Base-by-base conservation (phyloP, 2,113 vertebrate genomes). In the Meriones unguiculatus region DNA sequence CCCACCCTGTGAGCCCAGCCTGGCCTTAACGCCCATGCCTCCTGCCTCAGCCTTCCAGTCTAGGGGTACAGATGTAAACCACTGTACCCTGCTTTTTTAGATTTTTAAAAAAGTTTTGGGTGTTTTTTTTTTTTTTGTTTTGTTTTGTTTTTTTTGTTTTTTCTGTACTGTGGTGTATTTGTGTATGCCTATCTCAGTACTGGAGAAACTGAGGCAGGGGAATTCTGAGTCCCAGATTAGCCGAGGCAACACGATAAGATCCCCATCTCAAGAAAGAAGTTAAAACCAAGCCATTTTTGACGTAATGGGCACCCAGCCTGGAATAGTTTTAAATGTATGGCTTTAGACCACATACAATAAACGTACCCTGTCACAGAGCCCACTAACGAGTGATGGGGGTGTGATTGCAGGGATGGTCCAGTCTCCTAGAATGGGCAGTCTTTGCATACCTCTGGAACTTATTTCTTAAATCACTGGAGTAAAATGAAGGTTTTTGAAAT, bases 241-340 rank as follows among this genome's bases (percentile, higher is more conserved):
- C 86, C 13, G 8, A 50, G 22, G 12, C 50, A 87, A n/a, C 32
- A 54, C 32, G 22, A 20, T 72, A 6, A 72, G 86, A 54, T 46
- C 30, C 28, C 64, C 1, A 12, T 52, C 84, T 52, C 41, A 57
- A 72, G 52, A 69, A 22, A 69, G 14, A 69, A 52, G 41, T 69
- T 73, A 8, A 59, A 89, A 64, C 67, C 73, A 38, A 80, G 41
- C 77, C 50, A 78, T 97, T 70, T 96, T 94, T 80, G 65, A 87
- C 89, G 57, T 90, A 87, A 87, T 0, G 10, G 57, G 30, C 35
- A 73, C 35, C 64, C 15, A 18, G 0, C n/a, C 57, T 32, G 30
- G 72, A 38, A 73, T 0, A 57, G 72, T 62, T 92, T 78, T 89
- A 85, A 82, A 35, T n/a, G 25, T 46, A 52, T 38, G 59, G 20